Conservation (phyloP, 2,888 invertebrate species). For the Zelleria hepariella region DNA sequence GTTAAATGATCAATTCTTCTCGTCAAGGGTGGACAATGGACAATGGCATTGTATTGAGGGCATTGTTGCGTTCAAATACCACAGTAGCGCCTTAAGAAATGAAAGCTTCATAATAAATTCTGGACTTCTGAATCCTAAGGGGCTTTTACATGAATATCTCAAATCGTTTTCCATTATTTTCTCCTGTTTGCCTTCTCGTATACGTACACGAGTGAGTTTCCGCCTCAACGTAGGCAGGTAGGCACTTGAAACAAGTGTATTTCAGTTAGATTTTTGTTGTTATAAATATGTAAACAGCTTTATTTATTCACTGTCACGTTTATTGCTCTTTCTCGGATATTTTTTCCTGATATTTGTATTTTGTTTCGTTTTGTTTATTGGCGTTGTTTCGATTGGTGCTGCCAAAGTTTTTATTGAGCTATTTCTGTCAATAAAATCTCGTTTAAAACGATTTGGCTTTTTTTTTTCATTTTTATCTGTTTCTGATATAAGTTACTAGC, state of each 20-base stretch:
- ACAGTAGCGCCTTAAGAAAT: neutral
- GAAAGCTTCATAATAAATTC: neutral
- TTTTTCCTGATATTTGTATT: too few species aligned
- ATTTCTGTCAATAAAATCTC: neutral
- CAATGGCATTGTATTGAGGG: neutral
- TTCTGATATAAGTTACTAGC: too few species aligned
- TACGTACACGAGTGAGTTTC: too few species aligned
- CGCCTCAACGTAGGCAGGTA: too few species aligned
- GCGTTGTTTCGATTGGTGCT: neutral
- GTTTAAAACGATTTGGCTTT: too few species aligned
- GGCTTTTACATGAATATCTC: too few species aligned
- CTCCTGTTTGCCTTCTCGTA: too few species aligned
- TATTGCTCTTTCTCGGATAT: neutral
- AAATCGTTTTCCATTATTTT: too few species aligned
- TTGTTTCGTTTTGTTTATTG: too few species aligned
- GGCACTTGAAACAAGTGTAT: too few species aligned
- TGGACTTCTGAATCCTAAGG: neutral
- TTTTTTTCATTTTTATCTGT: too few species aligned
- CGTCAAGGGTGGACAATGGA: neutral
- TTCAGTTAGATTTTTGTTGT: neutral
- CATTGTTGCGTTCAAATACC: neutral
- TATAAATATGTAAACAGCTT: neutral
- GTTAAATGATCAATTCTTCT: neutral
- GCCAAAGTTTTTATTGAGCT: neutral
- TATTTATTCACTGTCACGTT: neutral